phyloP scores from a whole-genome alignment of 35 echinoderm and acorn worm species.

The Eucidaris tribuloides region DNA sequence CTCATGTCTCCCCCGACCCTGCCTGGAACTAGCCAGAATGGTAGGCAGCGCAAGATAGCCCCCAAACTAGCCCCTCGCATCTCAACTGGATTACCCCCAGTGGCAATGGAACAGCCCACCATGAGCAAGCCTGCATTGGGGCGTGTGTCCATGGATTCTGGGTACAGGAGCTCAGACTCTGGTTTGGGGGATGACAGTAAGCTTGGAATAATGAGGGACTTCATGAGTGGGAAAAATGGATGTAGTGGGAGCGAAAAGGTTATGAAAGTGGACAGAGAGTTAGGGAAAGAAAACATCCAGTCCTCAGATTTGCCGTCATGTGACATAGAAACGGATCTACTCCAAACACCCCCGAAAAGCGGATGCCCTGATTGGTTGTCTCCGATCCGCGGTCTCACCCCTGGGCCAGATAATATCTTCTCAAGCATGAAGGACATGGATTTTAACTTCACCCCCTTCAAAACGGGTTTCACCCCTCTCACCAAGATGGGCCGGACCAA shows the following conservation, averaged over 20 bases:
- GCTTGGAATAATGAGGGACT: constrained; percentile 4
- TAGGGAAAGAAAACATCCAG: too few species aligned
- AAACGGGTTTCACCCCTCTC: constrained; percentile 45
- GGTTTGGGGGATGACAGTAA: not conserved
- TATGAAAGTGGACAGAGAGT: not conserved
- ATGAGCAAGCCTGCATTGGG: not conserved
- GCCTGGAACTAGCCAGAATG: not conserved
- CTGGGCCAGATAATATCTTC: constrained; percentile 5
- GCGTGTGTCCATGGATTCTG: not conserved
- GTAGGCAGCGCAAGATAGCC: not conserved
- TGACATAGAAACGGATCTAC: not conserved
- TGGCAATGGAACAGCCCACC: not conserved
- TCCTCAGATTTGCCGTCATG: too few species aligned
- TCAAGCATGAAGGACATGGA: constrained; percentile 18
- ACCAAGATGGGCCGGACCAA: constrained; percentile 7
- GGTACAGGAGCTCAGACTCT: constrained; percentile 5
- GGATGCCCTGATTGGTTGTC: constrained; percentile 34
- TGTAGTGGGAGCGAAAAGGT: not conserved
- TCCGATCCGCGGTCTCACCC: constrained; percentile 42
- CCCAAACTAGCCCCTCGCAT: not conserved
- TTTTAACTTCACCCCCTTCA: constrained; percentile 39
- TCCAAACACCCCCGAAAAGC: constrained; percentile 6
- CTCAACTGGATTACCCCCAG: not conserved
- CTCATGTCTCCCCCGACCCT: not conserved
- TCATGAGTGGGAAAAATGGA: not conserved